phyloP scores from a whole-genome alignment of 2,888 invertebrate genomes.

The Caenorhabditis parvicauda region DNA sequence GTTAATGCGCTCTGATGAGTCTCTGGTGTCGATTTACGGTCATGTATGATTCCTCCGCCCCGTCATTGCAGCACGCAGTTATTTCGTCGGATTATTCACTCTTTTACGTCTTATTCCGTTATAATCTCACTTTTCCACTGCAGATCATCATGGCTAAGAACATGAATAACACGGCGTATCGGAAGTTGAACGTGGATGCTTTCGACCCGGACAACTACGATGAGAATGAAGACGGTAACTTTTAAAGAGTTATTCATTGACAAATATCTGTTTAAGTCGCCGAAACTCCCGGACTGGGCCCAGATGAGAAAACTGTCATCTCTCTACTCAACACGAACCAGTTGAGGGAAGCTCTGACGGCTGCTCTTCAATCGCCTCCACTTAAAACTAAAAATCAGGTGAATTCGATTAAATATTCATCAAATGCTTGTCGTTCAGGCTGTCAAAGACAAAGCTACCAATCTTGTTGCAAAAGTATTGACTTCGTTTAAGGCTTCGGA shows the following conservation, averaged over 20 bases:
- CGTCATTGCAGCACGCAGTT: too few relatives aligned
- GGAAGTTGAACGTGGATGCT: conserved; percentile 57
- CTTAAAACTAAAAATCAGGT: conserved; percentile 54
- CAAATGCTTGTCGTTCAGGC: conserved; percentile 15
- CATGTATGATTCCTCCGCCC: too few relatives aligned
- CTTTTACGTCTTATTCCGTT: too few relatives aligned
- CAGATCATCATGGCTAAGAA: conserved; percentile 49
- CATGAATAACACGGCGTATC: conserved; percentile 50
- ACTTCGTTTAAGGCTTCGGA: conserved; percentile 50
- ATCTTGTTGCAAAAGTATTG: conserved; percentile 47
- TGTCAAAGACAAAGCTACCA: conserved; percentile 44
- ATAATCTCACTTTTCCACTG: too few relatives aligned
- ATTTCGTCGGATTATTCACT: too few relatives aligned
- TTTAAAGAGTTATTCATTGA: background rate
- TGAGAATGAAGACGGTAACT: conserved; percentile 48
- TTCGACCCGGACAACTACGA: conserved; percentile 51
- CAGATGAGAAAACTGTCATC: conserved; percentile 34
- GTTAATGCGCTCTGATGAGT: too few relatives aligned
- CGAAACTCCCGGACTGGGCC: conserved; percentile 38
- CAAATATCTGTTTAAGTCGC: conserved; percentile 7
- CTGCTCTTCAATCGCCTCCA: conserved; percentile 48
- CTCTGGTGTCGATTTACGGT: too few relatives aligned
- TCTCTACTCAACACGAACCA: conserved; percentile 32
- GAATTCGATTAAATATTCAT: background rate
- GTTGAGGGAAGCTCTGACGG: conserved; percentile 51